Base-by-base conservation (phyloP, 2,113 vertebrate species). In the Ptilonorhynchus violaceus region DNA sequence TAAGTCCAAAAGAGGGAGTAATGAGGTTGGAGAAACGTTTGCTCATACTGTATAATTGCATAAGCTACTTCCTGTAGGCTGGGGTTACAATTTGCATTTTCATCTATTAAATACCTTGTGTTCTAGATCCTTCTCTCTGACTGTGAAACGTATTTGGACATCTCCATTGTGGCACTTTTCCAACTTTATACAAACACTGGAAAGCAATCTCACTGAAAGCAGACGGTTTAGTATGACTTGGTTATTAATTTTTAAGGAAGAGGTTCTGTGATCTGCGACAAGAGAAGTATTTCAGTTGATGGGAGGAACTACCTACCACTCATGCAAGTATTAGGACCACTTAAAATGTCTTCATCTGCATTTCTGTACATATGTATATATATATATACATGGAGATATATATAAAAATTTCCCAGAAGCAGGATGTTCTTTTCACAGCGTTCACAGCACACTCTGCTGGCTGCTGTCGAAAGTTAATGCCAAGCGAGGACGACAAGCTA, bases 391-490 rank as follows among this genome's bases (percentile, higher is more conserved):
- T 16, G 11, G 27, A 33, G 14, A 85, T 37, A 42, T 35, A 78
- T 74, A 59, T 42, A 76, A 31, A 60, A 64, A 78, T 7, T 37
- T 92, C 80, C 76, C 92, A 73, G 88, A 44, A 89, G 64, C 50
- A 59, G 50, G 19, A 86, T 63, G 77, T 66, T 47, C 50, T 77
- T 92, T 92, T 74, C 50, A 18, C 64, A 74, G 73, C 59, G 59
- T 91, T 89, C 60, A 75, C 56, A 96, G 96, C 96, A 96, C 94
- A 94, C 96, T 89, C 94, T 94, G 88, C 85, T 85, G 96, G 94
- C 74, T 69, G 88, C 1, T 49, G 60, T 15, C 27, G 42, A 94
- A 85, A 94, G 68, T 90, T 80, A 91, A 74, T 74, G 41, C 59
- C 77, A 33, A 85, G 52, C 42, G 52, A 24, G 52, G 83, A 60